phyloP scores from a whole-genome alignment of 2,113 vertebrate species.

The Lophotis ruficrista region DNA sequence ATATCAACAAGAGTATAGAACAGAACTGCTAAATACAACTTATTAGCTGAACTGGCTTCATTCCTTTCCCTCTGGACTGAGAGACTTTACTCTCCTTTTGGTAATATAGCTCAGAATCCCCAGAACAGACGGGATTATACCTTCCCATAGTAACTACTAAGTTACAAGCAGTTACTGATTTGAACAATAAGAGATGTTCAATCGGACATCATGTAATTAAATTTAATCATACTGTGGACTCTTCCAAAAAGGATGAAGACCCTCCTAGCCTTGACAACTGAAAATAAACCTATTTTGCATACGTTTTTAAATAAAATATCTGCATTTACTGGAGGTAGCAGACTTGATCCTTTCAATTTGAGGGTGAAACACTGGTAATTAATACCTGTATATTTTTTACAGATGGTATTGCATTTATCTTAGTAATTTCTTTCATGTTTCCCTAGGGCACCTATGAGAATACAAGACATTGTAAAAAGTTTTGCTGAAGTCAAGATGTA shows the following conservation, averaged over 20 bases:
- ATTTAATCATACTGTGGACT: not conserved
- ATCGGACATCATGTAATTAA: not conserved
- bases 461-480: not conserved
- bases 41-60: not conserved
- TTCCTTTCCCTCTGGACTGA: not conserved
- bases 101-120: not conserved
- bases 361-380: not conserved
- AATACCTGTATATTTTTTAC: not conserved
- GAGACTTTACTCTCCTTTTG: not conserved
- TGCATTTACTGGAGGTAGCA: not conserved
- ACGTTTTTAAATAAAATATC: not conserved
- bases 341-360: not conserved
- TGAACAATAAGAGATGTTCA: not conserved
- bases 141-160: not conserved
- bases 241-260: not conserved
- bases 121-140: not conserved
- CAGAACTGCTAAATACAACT: not conserved
- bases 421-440: not conserved
- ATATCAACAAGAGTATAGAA: not conserved
- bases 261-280: not conserved
- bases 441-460: not conserved
- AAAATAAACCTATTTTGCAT: not conserved
- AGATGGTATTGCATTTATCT: not conserved
- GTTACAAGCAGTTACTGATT: not conserved
- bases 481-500: not conserved